Base-by-base conservation (phyloP, 1,140 invertebrate genomes). In the Drosophila takahashii region DNA sequence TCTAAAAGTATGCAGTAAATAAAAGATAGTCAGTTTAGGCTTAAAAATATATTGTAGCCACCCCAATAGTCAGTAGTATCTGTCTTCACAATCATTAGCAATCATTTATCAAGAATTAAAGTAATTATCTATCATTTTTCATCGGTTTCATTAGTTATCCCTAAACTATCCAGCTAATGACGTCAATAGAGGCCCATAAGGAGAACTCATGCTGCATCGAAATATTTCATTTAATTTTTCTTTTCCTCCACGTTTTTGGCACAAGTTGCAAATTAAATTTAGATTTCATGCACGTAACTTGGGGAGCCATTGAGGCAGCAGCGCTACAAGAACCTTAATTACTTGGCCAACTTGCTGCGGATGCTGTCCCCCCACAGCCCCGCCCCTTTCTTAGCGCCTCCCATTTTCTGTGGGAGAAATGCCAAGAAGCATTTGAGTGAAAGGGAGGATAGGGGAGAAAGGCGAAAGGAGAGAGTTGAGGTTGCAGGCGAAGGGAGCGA, bases 241-340 rank as follows among this genome's bases (percentile, higher is more conserved):
- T 34, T 56, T 48, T 27, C 26, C 3, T 34, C 39, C 34, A 45
- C 53, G 76, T 9, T 77, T 77, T 78, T 85, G 83, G 81, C 81
- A 86, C 73, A 86, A 85, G 77, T 86, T 87, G 79, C 83, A 87
- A 86, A 86, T 81, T 87, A 86, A 86, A 86, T 86, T 86, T 81
- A 87, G 79, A 86, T 86, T 86, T 87, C 74, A 76, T 86, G 69
- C 81, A 87, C 81, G 81, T 86, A 87, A 48, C 61, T 53, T 15
- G 60, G 72, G 52, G 45, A 64, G 72, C 50, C 42, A 76, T 51
- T 56, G 37, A 76, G 60, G 45, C 62, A 53, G 51, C 62, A 61
- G 9, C 36, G 47, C 45, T 70, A 51, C 73, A 77, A 74, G 62
- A 64, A 81, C 79, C 80, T 83, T 83, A 83, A 83, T 85, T 85